Evolutionary conservation across 2,113 vertebrate species (phyloP).

Genomic region (Alethe castanea): DNA sequence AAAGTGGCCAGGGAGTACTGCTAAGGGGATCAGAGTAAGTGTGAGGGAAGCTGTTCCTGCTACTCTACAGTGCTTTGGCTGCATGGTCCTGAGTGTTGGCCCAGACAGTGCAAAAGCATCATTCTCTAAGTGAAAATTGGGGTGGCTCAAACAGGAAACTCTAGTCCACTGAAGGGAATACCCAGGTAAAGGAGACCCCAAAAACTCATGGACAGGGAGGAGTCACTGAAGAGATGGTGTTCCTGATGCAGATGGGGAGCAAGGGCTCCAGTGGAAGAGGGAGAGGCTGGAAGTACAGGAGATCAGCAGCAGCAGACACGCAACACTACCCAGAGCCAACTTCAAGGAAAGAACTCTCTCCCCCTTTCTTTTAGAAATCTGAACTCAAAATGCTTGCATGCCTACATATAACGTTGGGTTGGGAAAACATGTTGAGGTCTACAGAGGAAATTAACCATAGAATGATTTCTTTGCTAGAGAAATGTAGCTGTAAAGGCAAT

Average conservation of each 20-base stretch:
- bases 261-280: neutral
- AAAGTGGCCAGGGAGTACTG: neutral
- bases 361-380: neutral
- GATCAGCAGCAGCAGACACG: neutral
- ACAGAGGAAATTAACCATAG: neutral
- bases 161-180: neutral
- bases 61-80: neutral
- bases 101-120: neutral
- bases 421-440: neutral
- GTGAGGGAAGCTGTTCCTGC: neutral
- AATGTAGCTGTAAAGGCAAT: neutral
- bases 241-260: neutral
- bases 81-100: neutral
- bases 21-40: neutral
- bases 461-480: neutral
- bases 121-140: neutral
- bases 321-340: neutral
- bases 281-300: neutral
- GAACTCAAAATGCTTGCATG: accelerated
- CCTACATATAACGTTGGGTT: accelerated
- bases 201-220: neutral
- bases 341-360: neutral
- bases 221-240: accelerated
- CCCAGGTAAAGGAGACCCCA: neutral
- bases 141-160: neutral